Evolutionary conservation across 2,113 vertebrate genomes (phyloP), one percentile per base, ranked within the genome.

Genomic region (Hemiscyllium ocellatum): DNA sequence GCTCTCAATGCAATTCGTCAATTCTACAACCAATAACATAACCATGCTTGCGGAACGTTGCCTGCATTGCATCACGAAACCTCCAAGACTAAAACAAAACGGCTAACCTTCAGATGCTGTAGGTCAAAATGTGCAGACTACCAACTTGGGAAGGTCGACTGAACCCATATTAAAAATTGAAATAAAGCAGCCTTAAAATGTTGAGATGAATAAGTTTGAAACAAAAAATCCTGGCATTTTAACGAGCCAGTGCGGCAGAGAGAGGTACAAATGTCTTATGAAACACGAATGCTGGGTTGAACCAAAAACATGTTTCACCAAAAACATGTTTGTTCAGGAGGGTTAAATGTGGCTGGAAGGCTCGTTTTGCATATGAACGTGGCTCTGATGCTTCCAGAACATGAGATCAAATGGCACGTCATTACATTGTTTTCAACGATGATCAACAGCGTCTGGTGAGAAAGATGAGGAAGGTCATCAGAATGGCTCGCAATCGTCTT

Each of bases 1-100:
- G 24, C 89, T 66, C 89, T 68, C 61, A 68, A 66, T 93, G 61
- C 89, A 93, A 93, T 93, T 93, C 61, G 89, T 93, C 61, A 42
- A 42, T 7, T 66, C 66, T 42, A 5, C 89, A 66, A 93, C 89
- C 89, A 93, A 93, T 93, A 93, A 93, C 89, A 66, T 68, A 37
- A 1, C 33, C 89, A 68, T 66, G 61, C 61, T 87, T 87, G 50
- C 85, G 52, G 37, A 56, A 66, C 56, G 56, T 37, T 66, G 56
- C 52, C 56, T 65, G 52, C 56, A 91, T 13, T 65, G 89, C 89
- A 93, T 68, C 89, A 37, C 19, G 89, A 91, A 4, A 65, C 17
- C 52, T 93, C 65, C n/a, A n/a, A 7, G 22, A 87, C 50, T 33
- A 22, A 1, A 65, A 33, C 52, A 90, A 17, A 20, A 37, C 37